phyloP scores from a whole-genome alignment of 2,113 vertebrate species.

The Pavo muticus region DNA sequence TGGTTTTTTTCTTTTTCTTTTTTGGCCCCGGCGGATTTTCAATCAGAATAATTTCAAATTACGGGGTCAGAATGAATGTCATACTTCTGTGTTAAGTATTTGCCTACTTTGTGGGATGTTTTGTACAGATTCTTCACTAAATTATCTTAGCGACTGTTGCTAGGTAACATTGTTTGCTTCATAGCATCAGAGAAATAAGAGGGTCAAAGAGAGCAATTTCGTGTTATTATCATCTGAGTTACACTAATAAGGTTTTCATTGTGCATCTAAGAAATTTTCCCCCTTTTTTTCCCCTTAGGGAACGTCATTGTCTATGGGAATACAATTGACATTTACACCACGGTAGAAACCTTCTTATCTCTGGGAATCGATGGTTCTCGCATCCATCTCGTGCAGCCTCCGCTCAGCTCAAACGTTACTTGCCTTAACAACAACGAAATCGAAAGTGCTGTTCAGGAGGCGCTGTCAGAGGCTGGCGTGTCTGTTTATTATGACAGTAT shows the following conservation, averaged over 20 bases:
- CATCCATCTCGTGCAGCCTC: constrained; percentile 85
- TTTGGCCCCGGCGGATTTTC: constrained; percentile 54
- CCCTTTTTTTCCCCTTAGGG: constrained; percentile 71
- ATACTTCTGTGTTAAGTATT: constrained; percentile 76
- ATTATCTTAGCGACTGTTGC: constrained; percentile 83
- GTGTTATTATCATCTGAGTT: constrained; percentile 74
- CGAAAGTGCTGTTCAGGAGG: constrained; percentile 63
- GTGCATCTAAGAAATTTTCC: constrained; percentile 44
- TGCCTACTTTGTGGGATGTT: constrained; percentile 83
- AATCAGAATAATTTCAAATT: constrained; percentile 73
- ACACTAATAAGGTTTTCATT: constrained; percentile 74
- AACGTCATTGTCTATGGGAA: constrained; percentile 89
- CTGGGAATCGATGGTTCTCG: constrained; percentile 81
- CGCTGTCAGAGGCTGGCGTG: constrained; percentile 68
- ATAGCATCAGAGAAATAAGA: constrained; percentile 78
- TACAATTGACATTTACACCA: constrained; percentile 85
- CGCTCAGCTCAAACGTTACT: background rate
- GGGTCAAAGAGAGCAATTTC: constrained; percentile 75
- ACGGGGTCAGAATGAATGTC: constrained; percentile 68
- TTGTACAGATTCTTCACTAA: constrained; percentile 79
- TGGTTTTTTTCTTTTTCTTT: background rate
- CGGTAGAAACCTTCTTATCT: constrained; percentile 80
- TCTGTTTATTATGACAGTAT: constrained; percentile 72
- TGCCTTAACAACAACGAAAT: constrained; percentile 76
- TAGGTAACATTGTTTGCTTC: constrained; percentile 81